phyloP scores from a whole-genome alignment of 2,888 invertebrate genomes.

The Ectobius pallidus region DNA sequence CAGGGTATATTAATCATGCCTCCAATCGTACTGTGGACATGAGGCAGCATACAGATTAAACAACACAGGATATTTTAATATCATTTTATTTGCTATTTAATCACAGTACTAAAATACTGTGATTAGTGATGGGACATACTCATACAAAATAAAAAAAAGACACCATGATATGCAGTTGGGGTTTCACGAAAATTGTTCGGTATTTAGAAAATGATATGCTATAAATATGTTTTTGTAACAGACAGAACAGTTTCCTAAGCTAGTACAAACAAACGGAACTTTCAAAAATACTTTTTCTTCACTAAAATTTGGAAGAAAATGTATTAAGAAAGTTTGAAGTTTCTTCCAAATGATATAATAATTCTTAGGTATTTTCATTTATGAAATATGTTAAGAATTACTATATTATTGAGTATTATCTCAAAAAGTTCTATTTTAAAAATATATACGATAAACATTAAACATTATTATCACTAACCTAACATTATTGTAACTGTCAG shows the following conservation, averaged over 20 bases:
- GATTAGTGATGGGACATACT: neutral
- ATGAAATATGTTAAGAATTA: constrained; percentile 1
- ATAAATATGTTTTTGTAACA: constrained; percentile 1
- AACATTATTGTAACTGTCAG: constrained; percentile 13
- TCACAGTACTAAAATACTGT: constrained; percentile 2
- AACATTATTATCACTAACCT: constrained; percentile 17
- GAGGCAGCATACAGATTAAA: no score
- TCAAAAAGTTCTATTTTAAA: constrained; percentile 27
- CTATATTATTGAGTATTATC: constrained; percentile 6
- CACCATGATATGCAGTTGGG: neutral
- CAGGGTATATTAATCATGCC: no score
- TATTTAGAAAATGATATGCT: constrained; percentile 25
- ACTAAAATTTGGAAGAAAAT: neutral
- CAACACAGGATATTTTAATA: no score
- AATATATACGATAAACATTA: constrained; percentile 20
- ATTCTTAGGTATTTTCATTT: neutral
- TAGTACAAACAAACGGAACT: neutral
- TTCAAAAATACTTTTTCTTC: neutral
- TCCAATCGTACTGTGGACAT: no score
- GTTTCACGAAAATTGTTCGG: neutral
- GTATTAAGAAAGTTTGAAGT: neutral
- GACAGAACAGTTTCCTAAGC: neutral
- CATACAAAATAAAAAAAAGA: constrained; percentile 6
- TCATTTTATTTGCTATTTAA: constrained; percentile 8
- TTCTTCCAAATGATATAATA: neutral